These are phyloP conservation scores for Eurois occulta DNA, from an alignment of 2,888 invertebrate genomes.

Conservation along the genomic window DNA sequence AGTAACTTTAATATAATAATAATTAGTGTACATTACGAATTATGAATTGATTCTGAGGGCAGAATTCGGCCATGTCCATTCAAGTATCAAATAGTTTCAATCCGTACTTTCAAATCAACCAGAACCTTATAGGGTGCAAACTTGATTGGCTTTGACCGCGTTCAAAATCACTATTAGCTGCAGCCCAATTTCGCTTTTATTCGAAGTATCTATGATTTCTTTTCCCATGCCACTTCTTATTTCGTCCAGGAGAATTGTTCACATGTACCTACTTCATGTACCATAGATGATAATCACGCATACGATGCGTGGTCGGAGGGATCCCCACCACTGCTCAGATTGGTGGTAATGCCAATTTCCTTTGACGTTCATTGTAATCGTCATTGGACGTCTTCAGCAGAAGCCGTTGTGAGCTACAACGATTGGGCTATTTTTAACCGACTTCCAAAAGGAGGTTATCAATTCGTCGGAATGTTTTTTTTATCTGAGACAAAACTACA, in stretches of 20 bases:
- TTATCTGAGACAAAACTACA: no score
- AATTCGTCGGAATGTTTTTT: background rate
- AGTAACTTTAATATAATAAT: no score
- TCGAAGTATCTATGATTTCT: no score
- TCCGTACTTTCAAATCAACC: background rate
- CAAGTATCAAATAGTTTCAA: background rate
- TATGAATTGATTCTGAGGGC: no score
- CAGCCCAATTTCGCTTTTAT: background rate
- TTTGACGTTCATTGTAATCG: background rate
- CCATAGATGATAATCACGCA: background rate
- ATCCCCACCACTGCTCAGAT: background rate
- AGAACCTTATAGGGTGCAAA: background rate
- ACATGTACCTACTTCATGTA: background rate
- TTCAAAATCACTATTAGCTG: background rate
- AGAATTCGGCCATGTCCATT: no score
- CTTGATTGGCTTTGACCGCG: background rate
- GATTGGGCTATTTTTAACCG: background rate
- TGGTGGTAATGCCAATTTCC: background rate
- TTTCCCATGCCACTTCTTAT: background rate
- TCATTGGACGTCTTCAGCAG: background rate
- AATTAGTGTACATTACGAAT: no score
- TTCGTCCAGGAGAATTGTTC: background rate
- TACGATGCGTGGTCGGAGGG: background rate
- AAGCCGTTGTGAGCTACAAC: background rate
- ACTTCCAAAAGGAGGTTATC: background rate